Base-by-base conservation (phyloP, 2,797 vertebrate species). In the Pteronotus mesoamericanus region DNA sequence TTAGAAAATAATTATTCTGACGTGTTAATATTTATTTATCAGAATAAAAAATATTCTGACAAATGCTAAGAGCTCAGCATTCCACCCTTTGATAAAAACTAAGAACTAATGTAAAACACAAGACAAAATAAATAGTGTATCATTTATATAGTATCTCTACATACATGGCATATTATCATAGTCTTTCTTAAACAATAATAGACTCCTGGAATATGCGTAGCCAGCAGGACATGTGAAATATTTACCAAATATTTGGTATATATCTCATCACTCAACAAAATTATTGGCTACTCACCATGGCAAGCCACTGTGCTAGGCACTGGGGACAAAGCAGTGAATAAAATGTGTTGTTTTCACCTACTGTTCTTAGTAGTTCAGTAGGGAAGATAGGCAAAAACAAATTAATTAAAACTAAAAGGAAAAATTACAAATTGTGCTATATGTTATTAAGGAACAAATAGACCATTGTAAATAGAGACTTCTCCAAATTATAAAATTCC, bases 31-130 rank as follows among this genome's bases (percentile, higher is more conserved):
- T 55, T 86, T 94, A 78, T n/a, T n/a, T n/a, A n/a, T n/a, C n/a
- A n/a, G n/a, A n/a, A n/a, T 83, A 84, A 88, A 83, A 91, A 83
- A 79, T 55, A 74, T 46, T 86, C 61, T 71, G 90, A 77, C 66
- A 66, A 19, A 44, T 92, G 69, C 42, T 82, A 19, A 87, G 80
- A 85, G 59, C 32, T 84, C 74, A 64, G 74, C 26, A 55, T 84
- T 94, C 34, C 15, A 39, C 44, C 84, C 37, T 88, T 72, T 26
- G 66, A 68, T 93, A 72, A 83, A 96, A 80, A 77, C 64, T 42
- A 55, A 79, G 48, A 74, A 61, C 44, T 82, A 12, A 59, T 66
- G 3, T 37, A 78, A 72, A 88, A 44, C 22, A 26, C 78, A 3
- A 51, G 51, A 29, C 8, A 48, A 44, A 85, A 71, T 80, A 34